Evolutionary conservation across 2,113 vertebrate genomes (phyloP), one percentile per base, ranked within the genome.

Genomic region (Columbina picui): DNA sequence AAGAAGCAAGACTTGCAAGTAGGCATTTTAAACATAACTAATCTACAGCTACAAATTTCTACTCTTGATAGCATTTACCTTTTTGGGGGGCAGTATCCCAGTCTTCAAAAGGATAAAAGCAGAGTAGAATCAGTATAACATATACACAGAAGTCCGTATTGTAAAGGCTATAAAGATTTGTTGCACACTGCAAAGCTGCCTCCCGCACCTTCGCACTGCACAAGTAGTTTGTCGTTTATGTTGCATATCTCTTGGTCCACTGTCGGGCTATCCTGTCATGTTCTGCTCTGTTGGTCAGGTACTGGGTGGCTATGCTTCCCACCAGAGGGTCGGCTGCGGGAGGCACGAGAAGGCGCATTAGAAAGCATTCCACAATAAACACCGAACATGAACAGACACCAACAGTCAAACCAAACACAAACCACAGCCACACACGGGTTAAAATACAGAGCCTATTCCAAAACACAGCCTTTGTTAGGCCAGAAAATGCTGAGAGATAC

Each of bases 1-100:
- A 99, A 99, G 98, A 99, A 99, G 98, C 98, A 99, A 99, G 98
- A 99, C 98, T 99, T 99, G 98, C 98, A 99, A 99, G 98, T 98
- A 99, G 98, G 98, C 98, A 97, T 99, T 99, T 98, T 98, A 99
- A 98, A 99, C 98, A 98, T 98, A 98, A 99, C 98, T 99, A 99
- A 98, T 99, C 98, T 99, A 99, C 98, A 98, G 98, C 98, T 99
- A 99, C 98, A 99, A 98, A 99, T 97, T 98, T 98, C 98, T 98
- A 98, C 98, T 98, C 98, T 97, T 98, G 94, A 98, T 95, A 98
- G 98, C 98, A 97, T 98, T 99, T 98, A 98, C 98, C 98, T 98
- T 98, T 98, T 97, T 94, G 20, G 87, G 82, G 96, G 96, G 97
- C 97, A 94, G 97, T 96, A 98, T 98, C 98, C 98, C 98, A 98